Percentiles rank a stretch among this genome's conserved stretches.
phyloP scores from a whole-genome alignment of 2,888 invertebrate species.

The Charanyca ferruginea region DNA sequence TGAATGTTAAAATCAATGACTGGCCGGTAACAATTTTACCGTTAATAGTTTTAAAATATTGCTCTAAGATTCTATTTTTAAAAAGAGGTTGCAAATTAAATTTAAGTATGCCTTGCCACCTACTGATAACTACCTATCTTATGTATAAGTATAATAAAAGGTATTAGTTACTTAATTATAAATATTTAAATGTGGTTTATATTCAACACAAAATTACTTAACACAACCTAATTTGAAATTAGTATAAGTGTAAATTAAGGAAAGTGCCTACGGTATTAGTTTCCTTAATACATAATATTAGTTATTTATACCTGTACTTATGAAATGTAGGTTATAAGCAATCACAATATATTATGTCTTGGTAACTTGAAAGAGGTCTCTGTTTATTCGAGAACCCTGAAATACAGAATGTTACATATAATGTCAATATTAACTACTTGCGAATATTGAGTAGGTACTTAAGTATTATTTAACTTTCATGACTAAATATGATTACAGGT shows the following conservation, averaged over 20 bases:
- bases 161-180: too few relatives aligned
- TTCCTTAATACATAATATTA: neutral
- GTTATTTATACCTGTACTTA: neutral
- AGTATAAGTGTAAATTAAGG: neutral
- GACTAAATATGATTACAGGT: neutral
- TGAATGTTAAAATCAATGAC: conserved; percentile 8
- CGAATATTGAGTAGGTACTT: neutral
- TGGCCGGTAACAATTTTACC: conserved; percentile 5
- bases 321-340: conserved; percentile 28
- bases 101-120: neutral
- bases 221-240: neutral
- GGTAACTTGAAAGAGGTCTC: conserved; percentile 12
- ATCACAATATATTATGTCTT: conserved; percentile 4
- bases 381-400: conserved; percentile 13
- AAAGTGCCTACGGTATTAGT: conserved; percentile 6
- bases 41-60: neutral
- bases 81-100: neutral
- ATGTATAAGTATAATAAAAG: neutral
- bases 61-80: neutral
- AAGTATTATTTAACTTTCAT: neutral
- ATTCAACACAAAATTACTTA: too few relatives aligned
- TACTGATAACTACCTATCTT: neutral
- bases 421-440: conserved; percentile 1
- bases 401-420: conserved; percentile 11
- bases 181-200: neutral